Conservation (phyloP, 2,113 vertebrate species). For the Coptodon bakossiorum region DNA sequence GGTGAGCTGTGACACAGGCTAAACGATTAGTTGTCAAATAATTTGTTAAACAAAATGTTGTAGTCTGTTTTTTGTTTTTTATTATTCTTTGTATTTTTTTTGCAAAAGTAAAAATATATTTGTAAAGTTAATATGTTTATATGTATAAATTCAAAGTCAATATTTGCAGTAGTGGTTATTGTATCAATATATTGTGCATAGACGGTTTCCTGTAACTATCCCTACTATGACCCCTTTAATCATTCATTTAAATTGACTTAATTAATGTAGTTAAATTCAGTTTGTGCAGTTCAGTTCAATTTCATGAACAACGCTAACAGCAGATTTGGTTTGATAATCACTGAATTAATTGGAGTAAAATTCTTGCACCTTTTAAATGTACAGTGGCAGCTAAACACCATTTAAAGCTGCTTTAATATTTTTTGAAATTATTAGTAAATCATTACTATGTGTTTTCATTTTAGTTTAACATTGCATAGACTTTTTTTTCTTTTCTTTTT, state of each 20-base stretch:
- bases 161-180: background rate
- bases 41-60: background rate
- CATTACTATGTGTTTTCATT: background rate
- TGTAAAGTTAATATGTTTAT: background rate
- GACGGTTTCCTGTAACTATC: background rate
- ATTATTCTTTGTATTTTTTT: background rate
- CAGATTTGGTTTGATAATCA: background rate
- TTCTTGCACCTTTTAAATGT: background rate
- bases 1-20: background rate
- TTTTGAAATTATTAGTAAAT: background rate
- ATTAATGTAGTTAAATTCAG: background rate
- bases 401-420: background rate
- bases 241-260: background rate
- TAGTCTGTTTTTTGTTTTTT: background rate
- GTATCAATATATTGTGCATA: background rate
- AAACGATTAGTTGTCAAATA: background rate
- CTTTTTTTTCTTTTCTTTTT: background rate
- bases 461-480: background rate
- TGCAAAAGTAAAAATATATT: background rate
- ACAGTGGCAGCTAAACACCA: background rate
- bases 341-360: background rate
- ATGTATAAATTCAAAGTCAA: background rate
- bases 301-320: background rate
- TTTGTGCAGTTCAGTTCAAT: background rate
- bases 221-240: background rate